Conservation (phyloP, 2,888 invertebrate species). For the Dexiosoma caninum region DNA sequence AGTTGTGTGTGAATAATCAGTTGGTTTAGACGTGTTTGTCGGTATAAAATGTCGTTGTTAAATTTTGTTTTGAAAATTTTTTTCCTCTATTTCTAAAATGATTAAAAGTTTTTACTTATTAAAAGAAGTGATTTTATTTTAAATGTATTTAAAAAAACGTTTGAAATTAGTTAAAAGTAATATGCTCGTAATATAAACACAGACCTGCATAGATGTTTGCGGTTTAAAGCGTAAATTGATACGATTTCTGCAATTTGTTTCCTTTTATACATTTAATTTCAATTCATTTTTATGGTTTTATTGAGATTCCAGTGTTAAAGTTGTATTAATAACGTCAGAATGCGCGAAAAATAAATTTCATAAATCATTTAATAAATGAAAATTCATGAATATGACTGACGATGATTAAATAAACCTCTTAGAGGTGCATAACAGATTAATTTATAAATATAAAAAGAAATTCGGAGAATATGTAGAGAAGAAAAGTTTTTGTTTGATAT, state of each 20-base stretch:
- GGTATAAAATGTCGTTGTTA: constrained; percentile 9
- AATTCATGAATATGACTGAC: not conserved
- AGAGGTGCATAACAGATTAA: not conserved
- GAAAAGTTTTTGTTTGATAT: not conserved
- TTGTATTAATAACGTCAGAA: not conserved
- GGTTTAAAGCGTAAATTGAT: constrained; percentile 49
- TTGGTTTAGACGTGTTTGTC: constrained; percentile 45
- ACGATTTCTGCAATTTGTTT: not conserved
- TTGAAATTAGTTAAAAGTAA: not conserved
- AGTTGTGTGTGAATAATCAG: constrained; percentile 58
- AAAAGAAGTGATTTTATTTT: not conserved
- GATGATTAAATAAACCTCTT: not conserved
- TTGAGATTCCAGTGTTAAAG: not conserved
- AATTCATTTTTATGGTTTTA: constrained; percentile 24
- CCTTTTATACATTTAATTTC: not conserved
- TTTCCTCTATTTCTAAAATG: not conserved
- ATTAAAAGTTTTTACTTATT: not conserved
- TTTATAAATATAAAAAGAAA: not conserved
- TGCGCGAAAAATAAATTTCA: no score
- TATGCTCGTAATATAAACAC: not conserved
- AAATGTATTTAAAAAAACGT: not conserved
- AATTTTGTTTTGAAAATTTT: constrained; percentile 14
- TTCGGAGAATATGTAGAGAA: not conserved
- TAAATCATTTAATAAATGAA: no score
- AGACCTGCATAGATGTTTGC: constrained; percentile 30